Conservation (phyloP, 2,113 vertebrate genomes). For the Taxidea taxus region DNA sequence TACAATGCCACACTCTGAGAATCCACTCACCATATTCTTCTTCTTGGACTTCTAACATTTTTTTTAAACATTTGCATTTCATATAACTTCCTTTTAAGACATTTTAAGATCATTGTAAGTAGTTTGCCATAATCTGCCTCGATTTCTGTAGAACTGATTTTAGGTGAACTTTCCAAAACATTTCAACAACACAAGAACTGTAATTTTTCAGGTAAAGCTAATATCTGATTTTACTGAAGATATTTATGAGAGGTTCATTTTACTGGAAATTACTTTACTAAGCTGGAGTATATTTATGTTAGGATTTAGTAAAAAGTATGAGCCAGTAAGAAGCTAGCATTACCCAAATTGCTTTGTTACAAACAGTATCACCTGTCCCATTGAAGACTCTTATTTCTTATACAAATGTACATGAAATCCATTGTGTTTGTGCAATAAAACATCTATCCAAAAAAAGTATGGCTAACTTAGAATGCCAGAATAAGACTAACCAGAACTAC, state of each 20-base stretch:
- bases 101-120: neutral
- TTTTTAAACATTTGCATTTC: constrained; percentile 2
- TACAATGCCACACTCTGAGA: neutral
- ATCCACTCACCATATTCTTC: neutral
- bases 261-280: neutral
- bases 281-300: neutral
- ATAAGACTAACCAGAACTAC: neutral
- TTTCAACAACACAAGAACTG: neutral
- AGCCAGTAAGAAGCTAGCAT: neutral
- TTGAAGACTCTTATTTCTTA: neutral
- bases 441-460: neutral
- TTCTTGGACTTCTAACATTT: neutral
- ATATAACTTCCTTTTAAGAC: neutral
- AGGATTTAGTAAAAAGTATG: neutral
- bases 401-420: neutral
- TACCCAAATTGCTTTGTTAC: neutral
- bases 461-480: neutral
- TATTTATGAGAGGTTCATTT: neutral
- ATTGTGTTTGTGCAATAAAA: neutral
- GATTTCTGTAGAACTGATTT: neutral
- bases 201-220: constrained; percentile 4
- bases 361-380: neutral
- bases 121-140: neutral
- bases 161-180: neutral
- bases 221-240: neutral